phyloP scores from a whole-genome alignment of 2,888 invertebrate genomes.

The Chrysopilus asiliformis region DNA sequence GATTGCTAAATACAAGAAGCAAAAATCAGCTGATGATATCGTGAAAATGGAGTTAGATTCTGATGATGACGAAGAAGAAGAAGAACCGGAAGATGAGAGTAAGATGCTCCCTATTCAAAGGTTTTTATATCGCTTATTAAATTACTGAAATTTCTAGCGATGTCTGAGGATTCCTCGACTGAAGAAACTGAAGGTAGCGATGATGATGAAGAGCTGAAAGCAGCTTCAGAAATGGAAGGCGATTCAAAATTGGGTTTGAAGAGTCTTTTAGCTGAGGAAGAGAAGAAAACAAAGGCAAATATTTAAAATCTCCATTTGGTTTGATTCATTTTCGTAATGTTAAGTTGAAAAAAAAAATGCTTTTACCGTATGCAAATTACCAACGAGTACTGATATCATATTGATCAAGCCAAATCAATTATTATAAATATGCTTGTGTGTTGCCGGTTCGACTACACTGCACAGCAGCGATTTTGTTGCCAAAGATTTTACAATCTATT shows the following conservation, averaged over 20 bases:
- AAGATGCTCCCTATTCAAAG: conserved; percentile 14
- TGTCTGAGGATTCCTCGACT: conserved; percentile 19
- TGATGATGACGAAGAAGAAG: conserved; percentile 21
- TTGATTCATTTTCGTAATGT: no score
- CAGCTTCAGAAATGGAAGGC: conserved; percentile 23
- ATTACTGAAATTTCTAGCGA: conserved; percentile 18
- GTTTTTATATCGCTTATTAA: conserved; percentile 4
- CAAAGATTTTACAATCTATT: no score
- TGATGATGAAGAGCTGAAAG: conserved; percentile 24
- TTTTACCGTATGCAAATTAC: no score
- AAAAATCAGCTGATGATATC: conserved; percentile 34
- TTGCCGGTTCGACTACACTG: no score
- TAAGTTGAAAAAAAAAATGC: no score
- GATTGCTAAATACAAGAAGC: conserved; percentile 54
- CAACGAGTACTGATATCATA: no score
- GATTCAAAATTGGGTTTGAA: conserved; percentile 40
- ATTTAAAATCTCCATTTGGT: no score
- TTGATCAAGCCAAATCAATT: background rate
- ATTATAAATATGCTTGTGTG: background rate
- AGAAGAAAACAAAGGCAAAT: conserved; percentile 14
- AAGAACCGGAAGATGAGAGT: conserved; percentile 25
- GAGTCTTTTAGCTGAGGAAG: conserved; percentile 42
- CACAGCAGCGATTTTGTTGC: no score
- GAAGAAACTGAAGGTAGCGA: conserved; percentile 13
- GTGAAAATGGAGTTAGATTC: conserved; percentile 18